Evolutionary conservation across 37 sponge, comb jelly and placozoan genomes (phyloP).

Genomic region (Halichondria panicea): DNA sequence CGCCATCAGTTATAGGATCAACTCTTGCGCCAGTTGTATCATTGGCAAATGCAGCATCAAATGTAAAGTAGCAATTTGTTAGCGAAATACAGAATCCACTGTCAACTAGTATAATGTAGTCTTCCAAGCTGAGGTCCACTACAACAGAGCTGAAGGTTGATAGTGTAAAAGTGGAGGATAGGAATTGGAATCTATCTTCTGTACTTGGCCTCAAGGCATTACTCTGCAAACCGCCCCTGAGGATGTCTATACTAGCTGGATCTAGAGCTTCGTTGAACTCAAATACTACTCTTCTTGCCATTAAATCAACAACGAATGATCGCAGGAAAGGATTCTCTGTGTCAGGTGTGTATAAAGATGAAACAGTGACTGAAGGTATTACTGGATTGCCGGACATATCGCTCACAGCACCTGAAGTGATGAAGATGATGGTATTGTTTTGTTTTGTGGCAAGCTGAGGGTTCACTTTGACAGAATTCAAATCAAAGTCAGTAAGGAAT

Average conservation of each 20-base stretch:
- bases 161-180: conserved; percentile 31
- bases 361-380: conserved; percentile 14
- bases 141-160: conserved; percentile 63
- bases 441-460: conserved; percentile 42
- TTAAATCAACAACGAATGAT: conserved; percentile 57
- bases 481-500: conserved; percentile 43
- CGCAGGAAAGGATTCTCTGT: conserved; percentile 42
- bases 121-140: conserved; percentile 62
- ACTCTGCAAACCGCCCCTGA: conserved; percentile 38
- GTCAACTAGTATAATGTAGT: conserved; percentile 50
- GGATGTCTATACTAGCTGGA: conserved; percentile 39
- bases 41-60: conserved; percentile 35
- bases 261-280: conserved; percentile 77
- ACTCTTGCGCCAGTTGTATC: conserved; percentile 49
- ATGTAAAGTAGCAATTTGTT: conserved; percentile 63
- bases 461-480: conserved; percentile 74
- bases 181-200: conserved; percentile 27
- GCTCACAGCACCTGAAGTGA: conserved; percentile 40
- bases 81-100: conserved; percentile 48
- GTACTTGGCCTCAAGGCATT: conserved; percentile 4
- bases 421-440: conserved; percentile 62
- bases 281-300: conserved; percentile 39
- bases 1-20: conserved; percentile 42
- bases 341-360: conserved; percentile 47
- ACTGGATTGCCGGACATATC: conserved; percentile 69